phyloP scores from a whole-genome alignment of 2,797 vertebrate species.

The Pantherophis vulpinus region DNA sequence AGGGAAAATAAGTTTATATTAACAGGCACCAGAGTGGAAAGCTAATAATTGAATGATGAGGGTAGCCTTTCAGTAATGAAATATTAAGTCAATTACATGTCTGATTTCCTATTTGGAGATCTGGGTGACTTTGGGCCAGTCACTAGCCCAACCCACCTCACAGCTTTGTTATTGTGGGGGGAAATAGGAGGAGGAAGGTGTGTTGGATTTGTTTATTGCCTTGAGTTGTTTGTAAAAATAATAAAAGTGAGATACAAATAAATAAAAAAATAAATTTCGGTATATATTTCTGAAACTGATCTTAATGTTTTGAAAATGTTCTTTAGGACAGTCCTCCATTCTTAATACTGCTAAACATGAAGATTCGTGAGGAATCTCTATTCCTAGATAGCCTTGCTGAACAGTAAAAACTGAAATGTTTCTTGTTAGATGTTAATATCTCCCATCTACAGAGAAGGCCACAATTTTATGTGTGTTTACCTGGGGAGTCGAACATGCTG shows the following conservation, averaged over 20 bases:
- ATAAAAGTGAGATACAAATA: neutral
- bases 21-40: neutral
- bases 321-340: neutral
- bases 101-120: conserved; percentile 20
- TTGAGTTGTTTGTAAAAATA: neutral
- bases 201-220: neutral
- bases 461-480: neutral
- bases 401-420: neutral
- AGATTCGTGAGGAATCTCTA: neutral
- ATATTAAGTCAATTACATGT: neutral
- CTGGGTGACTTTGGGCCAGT: neutral
- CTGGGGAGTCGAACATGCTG: neutral
- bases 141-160: neutral
- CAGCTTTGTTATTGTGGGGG: neutral
- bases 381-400: neutral
- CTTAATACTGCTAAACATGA: neutral
- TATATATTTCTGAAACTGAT: neutral
- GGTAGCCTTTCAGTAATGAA: neutral
- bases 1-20: neutral
- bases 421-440: neutral
- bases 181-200: neutral
- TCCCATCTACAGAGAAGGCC: neutral
- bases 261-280: neutral
- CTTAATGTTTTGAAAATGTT: neutral
- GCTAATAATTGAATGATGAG: neutral